A percentile compares a stretch with the other conserved stretches of the same genome.
phyloP scores from a whole-genome alignment of 2,113 vertebrate genomes.

The Archilochus colubris region DNA sequence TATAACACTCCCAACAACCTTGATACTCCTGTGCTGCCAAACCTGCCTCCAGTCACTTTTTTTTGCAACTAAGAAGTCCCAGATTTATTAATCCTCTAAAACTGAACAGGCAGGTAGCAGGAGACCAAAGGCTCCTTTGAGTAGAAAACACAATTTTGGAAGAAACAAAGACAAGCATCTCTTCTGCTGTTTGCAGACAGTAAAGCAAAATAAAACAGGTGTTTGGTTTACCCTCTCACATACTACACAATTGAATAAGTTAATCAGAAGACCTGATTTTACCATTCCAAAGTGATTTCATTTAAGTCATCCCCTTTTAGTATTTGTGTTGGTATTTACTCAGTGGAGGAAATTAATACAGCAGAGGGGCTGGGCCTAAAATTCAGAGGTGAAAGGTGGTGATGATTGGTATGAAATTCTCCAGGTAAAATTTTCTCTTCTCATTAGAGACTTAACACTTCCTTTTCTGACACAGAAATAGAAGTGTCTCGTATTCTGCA shows the following conservation, averaged over 20 bases:
- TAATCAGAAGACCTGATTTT: background rate
- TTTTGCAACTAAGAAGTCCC: background rate
- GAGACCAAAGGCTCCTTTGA: constrained; percentile 20
- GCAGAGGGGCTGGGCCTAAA: background rate
- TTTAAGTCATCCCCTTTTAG: background rate
- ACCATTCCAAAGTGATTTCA: background rate
- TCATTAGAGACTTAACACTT: background rate
- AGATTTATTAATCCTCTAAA: constrained; percentile 34
- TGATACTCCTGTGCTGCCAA: background rate
- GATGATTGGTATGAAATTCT: background rate
- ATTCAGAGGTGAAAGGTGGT: background rate
- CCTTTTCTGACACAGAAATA: background rate
- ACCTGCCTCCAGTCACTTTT: background rate
- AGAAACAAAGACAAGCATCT: background rate
- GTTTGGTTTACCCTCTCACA: background rate
- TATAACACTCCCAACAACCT: background rate
- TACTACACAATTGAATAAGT: background rate
- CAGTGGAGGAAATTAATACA: background rate
- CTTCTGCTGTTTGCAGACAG: background rate
- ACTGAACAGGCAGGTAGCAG: background rate
- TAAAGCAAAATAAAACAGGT: background rate
- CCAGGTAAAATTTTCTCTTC: background rate
- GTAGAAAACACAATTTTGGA: background rate
- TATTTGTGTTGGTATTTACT: background rate
- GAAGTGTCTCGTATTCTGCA: background rate